Evolutionary conservation across 2,888 invertebrate species (phyloP).

Genomic region (Philereme vetulata): DNA sequence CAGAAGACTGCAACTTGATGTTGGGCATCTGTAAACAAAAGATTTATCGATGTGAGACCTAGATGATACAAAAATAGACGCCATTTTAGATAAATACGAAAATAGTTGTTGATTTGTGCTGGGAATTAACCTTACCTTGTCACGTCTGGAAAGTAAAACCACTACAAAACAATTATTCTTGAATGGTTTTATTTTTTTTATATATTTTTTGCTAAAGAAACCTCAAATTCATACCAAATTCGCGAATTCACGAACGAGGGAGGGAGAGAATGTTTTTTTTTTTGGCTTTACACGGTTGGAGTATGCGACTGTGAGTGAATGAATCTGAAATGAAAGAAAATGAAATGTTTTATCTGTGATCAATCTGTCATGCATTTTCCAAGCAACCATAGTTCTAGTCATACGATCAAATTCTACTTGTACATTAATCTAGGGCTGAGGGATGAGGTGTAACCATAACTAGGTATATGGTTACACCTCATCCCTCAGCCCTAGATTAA

Average conservation of each 20-base stretch:
- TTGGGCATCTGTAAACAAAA: constrained; percentile 90
- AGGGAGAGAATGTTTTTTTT: too few relatives aligned
- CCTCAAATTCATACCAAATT: not conserved
- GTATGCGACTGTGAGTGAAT: too few relatives aligned
- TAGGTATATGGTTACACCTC: too few relatives aligned
- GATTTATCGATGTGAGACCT: constrained; percentile 8
- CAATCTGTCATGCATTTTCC: too few relatives aligned
- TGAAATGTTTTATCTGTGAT: too few relatives aligned
- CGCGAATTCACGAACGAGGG: not conserved
- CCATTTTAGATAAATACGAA: constrained; percentile 45
- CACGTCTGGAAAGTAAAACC: not conserved
- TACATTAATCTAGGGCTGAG: too few relatives aligned
- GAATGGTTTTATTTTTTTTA: not conserved
- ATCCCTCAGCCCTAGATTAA: too few relatives aligned
- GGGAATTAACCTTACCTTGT: constrained; percentile 24
- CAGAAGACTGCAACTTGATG: constrained; percentile 97
- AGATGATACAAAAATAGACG: constrained; percentile 38
- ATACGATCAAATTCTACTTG: too few relatives aligned
- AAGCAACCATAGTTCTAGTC: too few relatives aligned
- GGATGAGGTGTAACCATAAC: too few relatives aligned
- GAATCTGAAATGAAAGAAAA: too few relatives aligned
- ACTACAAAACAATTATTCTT: not conserved
- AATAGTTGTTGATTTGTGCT: constrained; percentile 28
- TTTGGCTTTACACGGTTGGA: too few relatives aligned
- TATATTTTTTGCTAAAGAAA: not conserved